Conservation (phyloP, 2,113 vertebrate genomes). For the Sander vitreus region DNA sequence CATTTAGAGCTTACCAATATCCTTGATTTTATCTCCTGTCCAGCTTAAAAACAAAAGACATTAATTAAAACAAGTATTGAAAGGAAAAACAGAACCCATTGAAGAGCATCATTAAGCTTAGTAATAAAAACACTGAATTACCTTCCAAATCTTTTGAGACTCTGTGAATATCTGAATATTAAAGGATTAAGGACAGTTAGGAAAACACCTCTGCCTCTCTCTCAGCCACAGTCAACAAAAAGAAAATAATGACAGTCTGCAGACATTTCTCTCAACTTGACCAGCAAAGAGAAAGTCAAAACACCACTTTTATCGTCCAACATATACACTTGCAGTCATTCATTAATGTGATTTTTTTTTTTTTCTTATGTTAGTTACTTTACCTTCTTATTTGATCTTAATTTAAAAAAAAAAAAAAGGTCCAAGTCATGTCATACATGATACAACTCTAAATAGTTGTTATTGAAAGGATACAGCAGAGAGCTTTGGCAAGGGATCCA, state of each 20-base stretch:
- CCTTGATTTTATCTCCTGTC: slow-evolving; percentile 94
- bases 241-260: background rate
- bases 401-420: too few relatives aligned
- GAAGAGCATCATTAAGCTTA: background rate
- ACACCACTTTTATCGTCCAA: background rate
- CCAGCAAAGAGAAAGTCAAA: background rate
- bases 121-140: slow-evolving; percentile 61
- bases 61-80: background rate
- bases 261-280: background rate
- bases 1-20: slow-evolving; percentile 89
- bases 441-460: background rate
- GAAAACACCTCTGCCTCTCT: background rate
- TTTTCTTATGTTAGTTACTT: background rate
- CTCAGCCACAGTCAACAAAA: background rate
- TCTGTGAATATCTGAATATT: slow-evolving; percentile 90
- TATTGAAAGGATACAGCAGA: slow-evolving; percentile 96
- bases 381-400: background rate
- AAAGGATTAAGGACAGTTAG: slow-evolving; percentile 78
- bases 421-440: background rate
- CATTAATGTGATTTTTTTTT: background rate
- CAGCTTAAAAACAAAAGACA: slow-evolving; percentile 78
- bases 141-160: slow-evolving; percentile 92
- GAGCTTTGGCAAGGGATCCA: slow-evolving; percentile 95
- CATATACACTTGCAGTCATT: background rate
- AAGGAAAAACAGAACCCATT: background rate